Conservation (phyloP, 1,140 invertebrate genomes). For the Holotrichia oblita region DNA sequence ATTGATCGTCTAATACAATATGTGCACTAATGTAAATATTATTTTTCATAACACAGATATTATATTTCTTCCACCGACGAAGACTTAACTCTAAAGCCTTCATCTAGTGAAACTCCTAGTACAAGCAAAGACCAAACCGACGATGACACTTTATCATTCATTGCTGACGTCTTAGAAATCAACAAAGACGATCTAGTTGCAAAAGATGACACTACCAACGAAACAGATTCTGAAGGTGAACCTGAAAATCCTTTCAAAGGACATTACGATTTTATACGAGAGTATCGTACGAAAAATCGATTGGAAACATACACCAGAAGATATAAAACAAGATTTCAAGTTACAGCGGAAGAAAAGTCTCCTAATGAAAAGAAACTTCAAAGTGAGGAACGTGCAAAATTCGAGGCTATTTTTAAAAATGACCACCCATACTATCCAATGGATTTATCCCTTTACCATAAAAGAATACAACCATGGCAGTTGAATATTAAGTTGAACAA, state of each 20-base stretch:
- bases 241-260: constrained; percentile 28
- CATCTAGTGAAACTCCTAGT: neutral
- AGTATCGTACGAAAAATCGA: constrained; percentile 24
- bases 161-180: constrained; percentile 42
- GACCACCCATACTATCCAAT: constrained; percentile 24
- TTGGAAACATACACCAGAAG: neutral
- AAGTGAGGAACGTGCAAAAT: constrained; percentile 8
- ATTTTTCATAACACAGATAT: neutral
- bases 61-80: neutral
- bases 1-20: too few relatives aligned
- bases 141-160: constrained; percentile 42
- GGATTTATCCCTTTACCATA: neutral
- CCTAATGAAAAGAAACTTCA: constrained; percentile 9
- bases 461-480: neutral
- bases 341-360: neutral
- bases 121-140: constrained; percentile 33
- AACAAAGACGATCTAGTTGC: constrained; percentile 8
- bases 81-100: neutral
- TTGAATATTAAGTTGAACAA: neutral
- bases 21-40: too few relatives aligned
- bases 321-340: neutral
- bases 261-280: constrained; percentile 32
- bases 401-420: constrained; percentile 34
- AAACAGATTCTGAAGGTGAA: neutral
- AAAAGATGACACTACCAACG: neutral